Evolutionary conservation across 2,797 vertebrate species (phyloP).

Genomic region (Acanthopagrus latus): DNA sequence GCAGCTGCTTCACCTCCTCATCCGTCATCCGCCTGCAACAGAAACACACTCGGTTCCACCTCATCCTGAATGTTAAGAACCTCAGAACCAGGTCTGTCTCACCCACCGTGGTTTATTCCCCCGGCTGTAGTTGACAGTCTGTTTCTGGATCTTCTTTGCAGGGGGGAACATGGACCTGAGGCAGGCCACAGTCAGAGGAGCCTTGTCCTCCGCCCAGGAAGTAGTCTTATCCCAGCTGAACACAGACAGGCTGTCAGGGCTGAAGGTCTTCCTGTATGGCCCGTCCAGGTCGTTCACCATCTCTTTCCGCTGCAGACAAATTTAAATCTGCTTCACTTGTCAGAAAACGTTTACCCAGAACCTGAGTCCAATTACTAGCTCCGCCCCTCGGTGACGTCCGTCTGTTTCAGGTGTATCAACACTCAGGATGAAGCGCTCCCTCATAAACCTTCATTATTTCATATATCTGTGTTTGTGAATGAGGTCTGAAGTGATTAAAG

Average conservation of each 20-base stretch:
- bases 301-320: neutral
- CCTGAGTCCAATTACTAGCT: too few species aligned
- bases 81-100: too few species aligned
- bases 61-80: too few species aligned
- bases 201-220: constrained; percentile 3
- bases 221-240: constrained; percentile 24
- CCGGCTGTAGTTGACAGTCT: neutral
- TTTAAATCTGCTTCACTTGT: neutral
- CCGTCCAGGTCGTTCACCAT: constrained; percentile 12
- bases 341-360: too few species aligned
- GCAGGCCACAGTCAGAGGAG: constrained; percentile 10
- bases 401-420: too few species aligned
- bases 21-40: constrained; percentile 1
- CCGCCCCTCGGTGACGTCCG: too few species aligned
- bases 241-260: neutral
- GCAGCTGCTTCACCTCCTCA: constrained; percentile 16
- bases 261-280: constrained; percentile 12
- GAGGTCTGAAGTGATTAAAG: too few species aligned
- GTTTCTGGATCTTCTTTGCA: constrained; percentile 6
- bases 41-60: neutral
- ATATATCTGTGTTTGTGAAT: too few species aligned
- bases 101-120: constrained; percentile 11
- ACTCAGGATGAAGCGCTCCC: too few species aligned
- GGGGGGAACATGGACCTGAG: constrained; percentile 23
- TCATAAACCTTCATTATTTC: too few species aligned